Conservation (phyloP, 2,113 vertebrate species). For the Theristicus caerulescens region DNA sequence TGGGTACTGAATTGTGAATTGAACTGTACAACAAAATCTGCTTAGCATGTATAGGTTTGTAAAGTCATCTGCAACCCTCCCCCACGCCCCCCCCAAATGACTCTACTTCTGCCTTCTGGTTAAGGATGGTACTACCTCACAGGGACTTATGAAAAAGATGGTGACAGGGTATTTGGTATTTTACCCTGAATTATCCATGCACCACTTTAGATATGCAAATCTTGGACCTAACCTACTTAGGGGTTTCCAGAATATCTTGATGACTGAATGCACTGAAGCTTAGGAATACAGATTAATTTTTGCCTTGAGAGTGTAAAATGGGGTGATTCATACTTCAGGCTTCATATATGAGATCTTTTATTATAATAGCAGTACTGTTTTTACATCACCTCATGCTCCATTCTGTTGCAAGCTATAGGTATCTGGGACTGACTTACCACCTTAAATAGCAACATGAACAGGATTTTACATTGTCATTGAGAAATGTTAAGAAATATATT, state of each 20-base stretch:
- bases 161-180: not conserved
- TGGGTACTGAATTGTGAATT: not conserved
- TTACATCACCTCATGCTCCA: not conserved
- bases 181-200: not conserved
- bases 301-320: not conserved
- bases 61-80: not conserved
- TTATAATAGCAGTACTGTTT: not conserved
- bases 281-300: not conserved
- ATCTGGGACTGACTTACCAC: not conserved
- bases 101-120: not conserved
- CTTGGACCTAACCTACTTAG: not conserved
- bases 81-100: not conserved
- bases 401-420: not conserved
- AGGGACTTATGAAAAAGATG: not conserved
- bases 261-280: not conserved
- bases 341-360: not conserved
- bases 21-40: not conserved
- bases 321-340: not conserved
- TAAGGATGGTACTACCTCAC: not conserved
- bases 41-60: not conserved
- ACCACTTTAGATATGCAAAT: not conserved
- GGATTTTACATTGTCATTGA: not conserved
- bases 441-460: not conserved
- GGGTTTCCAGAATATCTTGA: not conserved
- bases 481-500: not conserved